Conservation (phyloP, 2,113 vertebrate species). For the Pygoscelis adeliae region DNA sequence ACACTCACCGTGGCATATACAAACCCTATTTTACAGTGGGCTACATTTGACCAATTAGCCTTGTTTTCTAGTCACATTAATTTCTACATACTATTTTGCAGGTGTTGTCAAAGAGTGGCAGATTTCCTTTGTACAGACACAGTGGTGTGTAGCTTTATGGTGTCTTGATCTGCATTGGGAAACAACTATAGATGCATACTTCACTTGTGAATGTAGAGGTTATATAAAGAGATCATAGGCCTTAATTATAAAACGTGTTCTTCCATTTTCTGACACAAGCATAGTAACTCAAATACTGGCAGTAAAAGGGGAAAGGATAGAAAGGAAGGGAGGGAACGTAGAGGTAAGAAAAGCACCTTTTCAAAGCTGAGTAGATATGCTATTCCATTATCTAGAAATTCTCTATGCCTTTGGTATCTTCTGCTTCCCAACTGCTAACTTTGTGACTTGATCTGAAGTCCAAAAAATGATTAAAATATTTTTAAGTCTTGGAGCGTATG, state of each 20-base stretch:
- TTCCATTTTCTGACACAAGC: not conserved
- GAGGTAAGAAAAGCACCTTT: not conserved
- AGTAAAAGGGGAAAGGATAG: not conserved
- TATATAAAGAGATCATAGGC: not conserved
- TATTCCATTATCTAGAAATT: not conserved
- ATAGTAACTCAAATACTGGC: not conserved
- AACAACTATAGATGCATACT: not conserved
- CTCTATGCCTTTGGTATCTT: not conserved
- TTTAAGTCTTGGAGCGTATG: not conserved
- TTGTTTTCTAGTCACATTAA: not conserved
- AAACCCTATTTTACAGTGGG: not conserved
- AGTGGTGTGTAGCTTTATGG: not conserved
- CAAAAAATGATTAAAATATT: not conserved
- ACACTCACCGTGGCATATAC: too few relatives aligned
- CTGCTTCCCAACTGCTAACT: not conserved
- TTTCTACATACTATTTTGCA: not conserved
- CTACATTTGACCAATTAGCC: not conserved
- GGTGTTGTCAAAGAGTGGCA: not conserved
- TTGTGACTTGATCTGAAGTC: not conserved
- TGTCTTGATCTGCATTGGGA: not conserved
- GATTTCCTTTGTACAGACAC: not conserved
- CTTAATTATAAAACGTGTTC: not conserved
- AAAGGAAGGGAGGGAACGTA: not conserved
- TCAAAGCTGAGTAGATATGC: not conserved
- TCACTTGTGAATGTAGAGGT: not conserved